Base-by-base conservation (phyloP, 2,888 invertebrate species). In the Galerucella pusilla region DNA sequence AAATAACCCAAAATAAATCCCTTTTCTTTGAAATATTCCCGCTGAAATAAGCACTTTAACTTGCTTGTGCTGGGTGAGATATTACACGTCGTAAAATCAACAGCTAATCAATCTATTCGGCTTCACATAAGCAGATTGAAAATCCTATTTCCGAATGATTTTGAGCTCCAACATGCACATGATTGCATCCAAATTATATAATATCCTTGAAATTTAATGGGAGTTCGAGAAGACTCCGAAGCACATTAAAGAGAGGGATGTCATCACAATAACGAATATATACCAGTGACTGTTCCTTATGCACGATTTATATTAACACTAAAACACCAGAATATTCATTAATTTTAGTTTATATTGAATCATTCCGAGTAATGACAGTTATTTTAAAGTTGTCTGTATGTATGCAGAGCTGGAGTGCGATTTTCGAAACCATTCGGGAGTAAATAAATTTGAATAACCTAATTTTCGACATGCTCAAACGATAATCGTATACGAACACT, bases 121-220 rank as follows among this genome's bases (percentile, higher is more conserved):
- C 74, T 69, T 52, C 65, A 65, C 59, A 52, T 74, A 74, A 74
- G 74, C 69, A 70, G 74, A 74, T 74, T 70, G 74, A 69, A 74
- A 74, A 74, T 74, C 45, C 69, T 60, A 74, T 70, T 69, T 70
- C 74, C 20, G 52, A 12, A n/a, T 54, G 70, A 64, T 64, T 70
- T 70, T 70, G n/a, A 70, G 52, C 69, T 65, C 60, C 57, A 64
- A 73, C 60, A 74, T 74, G 74, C 69, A 70, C 69, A 68, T 66
- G 64, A 70, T 70, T 64, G 54, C 70, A 64, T 70, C 14, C 42
- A 54, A 70, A 70, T 70, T 64, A 70, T 70, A 70, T 64, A 63
- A 64, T 64, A 70, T 63, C 63, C 70, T 70, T 54, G 70, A 63
- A 63, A 54, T n/a, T 63, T 70, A 64, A 70, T 64, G 57, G 63